These are phyloP conservation scores for Cryptus armator DNA, from an alignment of 2,888 invertebrate species.

Conservation along the genomic window DNA sequence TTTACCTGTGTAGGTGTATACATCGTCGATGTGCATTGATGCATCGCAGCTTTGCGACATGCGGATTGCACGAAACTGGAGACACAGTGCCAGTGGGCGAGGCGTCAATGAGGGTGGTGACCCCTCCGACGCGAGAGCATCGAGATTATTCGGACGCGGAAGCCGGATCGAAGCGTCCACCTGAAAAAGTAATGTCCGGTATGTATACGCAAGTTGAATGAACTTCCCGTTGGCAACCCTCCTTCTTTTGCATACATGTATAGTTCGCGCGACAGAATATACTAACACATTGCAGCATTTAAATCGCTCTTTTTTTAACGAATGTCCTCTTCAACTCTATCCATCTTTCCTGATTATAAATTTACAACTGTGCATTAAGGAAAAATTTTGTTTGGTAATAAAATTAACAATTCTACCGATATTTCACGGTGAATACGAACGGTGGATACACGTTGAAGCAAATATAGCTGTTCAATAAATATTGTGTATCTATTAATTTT, in stretches of 20 bases:
- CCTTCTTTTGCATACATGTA: background rate
- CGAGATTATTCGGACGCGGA: conserved; percentile 45
- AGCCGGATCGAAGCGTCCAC: conserved; percentile 46
- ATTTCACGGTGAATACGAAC: background rate
- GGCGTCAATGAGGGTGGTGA: conserved; percentile 38
- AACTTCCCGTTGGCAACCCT: conserved; percentile 15
- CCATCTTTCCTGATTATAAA: background rate
- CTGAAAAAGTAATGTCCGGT: conserved; percentile 58
- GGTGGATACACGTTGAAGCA: background rate
- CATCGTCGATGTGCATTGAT: conserved; percentile 41
- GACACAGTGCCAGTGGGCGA: conserved; percentile 49
- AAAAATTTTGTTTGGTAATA: background rate
- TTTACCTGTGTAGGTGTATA: background rate
- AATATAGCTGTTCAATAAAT: background rate
- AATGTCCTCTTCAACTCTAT: conserved; percentile 4
- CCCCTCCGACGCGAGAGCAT: conserved; percentile 39
- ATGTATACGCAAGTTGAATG: conserved; percentile 25
- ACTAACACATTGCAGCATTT: background rate
- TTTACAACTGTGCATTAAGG: background rate
- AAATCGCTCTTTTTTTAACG: background rate
- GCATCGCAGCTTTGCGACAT: conserved; percentile 50
- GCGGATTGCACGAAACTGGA: conserved; percentile 47
- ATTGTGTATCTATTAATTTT: background rate
- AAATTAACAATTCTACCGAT: conserved; percentile 5
- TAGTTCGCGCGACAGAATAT: background rate